Evolutionary conservation across 1,140 invertebrate species (phyloP), one percentile per base, ranked within the genome.

Genomic region (Apis laboriosa): DNA sequence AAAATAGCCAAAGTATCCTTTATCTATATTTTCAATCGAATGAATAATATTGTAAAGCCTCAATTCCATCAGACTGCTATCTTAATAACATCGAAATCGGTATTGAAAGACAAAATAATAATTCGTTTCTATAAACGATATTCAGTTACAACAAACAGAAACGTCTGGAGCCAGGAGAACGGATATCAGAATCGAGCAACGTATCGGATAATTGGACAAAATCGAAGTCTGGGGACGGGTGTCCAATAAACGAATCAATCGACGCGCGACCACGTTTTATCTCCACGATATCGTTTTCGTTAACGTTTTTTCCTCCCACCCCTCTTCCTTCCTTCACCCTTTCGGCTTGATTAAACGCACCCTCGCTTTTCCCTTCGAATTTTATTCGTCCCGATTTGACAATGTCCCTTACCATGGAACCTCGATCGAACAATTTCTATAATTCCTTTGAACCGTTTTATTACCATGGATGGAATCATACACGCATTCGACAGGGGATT

Each of bases 221-320:
- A 21, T 19, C 43, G 60, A 24, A 73, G 28, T 24, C 70, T 64
- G 53, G n/a, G 67, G 77, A 56, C 66, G 77, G 60, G 5, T n/a
- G 78, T 73, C 55, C 78, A 56, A 80, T 80, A 80, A 80, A 73
- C 68, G 70, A 72, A 73, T 73, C 78, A 64, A 80, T 80, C 78
- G 60, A 74, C 60, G 60, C 24, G 24, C 68, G 53, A 56, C 51
- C 70, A 73, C 67, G 60, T 80, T 73, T 80, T 73, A 80, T 80
- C 73, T 21, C 70, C 53, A 66, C n/a, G 77, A 63, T 64, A 73
- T 55, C 56, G 51, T 63, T 64, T 80, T 21, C 60, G 49, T 13
- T 24, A 34, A 60, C 64, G 53, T 70, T 77, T 77, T 53, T 77
- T 9, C 19, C 53, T 24, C 17, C 61, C 11, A 12, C 28, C 0